Base-by-base conservation (phyloP, 2,797 vertebrate species). In the Diplodus puntazzo region DNA sequence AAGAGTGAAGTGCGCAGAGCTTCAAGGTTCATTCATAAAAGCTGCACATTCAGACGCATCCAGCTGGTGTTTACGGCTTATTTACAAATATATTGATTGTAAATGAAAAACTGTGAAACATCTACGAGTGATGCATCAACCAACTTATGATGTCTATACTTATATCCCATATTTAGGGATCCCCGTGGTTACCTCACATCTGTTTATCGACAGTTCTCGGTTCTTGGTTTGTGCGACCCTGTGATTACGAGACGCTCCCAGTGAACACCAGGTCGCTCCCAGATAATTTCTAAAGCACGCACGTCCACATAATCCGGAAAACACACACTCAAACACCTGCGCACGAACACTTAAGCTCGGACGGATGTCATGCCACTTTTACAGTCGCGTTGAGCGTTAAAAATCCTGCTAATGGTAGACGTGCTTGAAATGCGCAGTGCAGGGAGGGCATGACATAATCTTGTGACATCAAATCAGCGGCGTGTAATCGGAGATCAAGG, bases 231-330 rank as follows among this genome's bases (percentile, higher is more conserved):
- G 43, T 10, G 48, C 46, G 59, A 76, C 69, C 69, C 23, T 48
- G 17, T 74, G 67, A 85, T 88, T 81, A 86, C 81, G 83, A 75
- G 65, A 74, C 66, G 81, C 76, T 83, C 53, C 23, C 23, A 42
- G 62, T 54, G 54, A 69, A 27, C 18, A 54, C 45, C 1, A 53
- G 39, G 63, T 68, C 5, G 20, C 79, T 67, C 77, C 81, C 59
- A 30, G 61, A 23, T 52, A 1, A 70, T 70, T 67, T 71, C 10
- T 69, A 11, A 73, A 67, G 46, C 50, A 21, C n/a, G 48, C n/a
- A 67, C 23, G 18, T 39, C 25, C 20, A n/a, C 13, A 21, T 46
- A 64, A 76, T 59, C 12, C n/a, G 1, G 1, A 49, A 59, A 81
- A 65, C 52, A 50, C 67, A 25, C 34, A 58, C 21, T 27, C 23